Evolutionary conservation across 92 coral and sea anemone species (phyloP).

Genomic region (Umimayanthus kanabou): DNA sequence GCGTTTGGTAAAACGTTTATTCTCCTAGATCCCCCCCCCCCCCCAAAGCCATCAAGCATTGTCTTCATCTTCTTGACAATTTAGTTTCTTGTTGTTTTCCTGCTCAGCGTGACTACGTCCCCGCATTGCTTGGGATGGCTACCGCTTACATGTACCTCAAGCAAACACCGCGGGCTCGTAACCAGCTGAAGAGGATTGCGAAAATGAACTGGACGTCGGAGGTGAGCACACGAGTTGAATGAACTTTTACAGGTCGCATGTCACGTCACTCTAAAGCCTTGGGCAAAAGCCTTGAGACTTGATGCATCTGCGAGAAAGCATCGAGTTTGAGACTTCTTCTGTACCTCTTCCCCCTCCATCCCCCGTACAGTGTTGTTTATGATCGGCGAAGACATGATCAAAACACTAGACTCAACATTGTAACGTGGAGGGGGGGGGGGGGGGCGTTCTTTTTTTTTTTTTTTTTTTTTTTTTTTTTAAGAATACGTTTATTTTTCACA

Average conservation of each 20-base stretch:
- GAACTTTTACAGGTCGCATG: not conserved
- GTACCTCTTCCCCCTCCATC: not conserved
- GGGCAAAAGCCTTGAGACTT: not conserved
- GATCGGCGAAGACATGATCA: too few species aligned
- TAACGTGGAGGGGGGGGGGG: not conserved
- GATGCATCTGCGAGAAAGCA: too few species aligned
- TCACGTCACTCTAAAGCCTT: too few species aligned
- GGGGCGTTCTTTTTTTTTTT: too few species aligned
- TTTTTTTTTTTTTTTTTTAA: not conserved
- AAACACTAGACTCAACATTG: too few species aligned
- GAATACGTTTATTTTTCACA: too few species aligned
- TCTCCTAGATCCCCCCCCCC: not conserved
- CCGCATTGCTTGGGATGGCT: slow-evolving; percentile 98
- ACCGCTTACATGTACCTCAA: slow-evolving; percentile 99
- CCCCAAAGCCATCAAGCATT: not conserved
- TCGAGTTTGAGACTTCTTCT: not conserved
- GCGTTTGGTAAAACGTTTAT: too few species aligned
- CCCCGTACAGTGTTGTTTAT: too few species aligned
- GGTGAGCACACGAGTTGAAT: slow-evolving; percentile 47
- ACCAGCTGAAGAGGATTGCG: slow-evolving; percentile 96
- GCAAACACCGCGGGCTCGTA: slow-evolving; percentile 99
- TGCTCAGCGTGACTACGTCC: slow-evolving; percentile 83
- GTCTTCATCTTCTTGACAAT: not conserved
- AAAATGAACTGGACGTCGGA: slow-evolving; percentile 99
- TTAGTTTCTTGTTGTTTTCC: not conserved